These are phyloP conservation scores for Caenorhabditis japonica DNA, from an alignment of 2,888 invertebrate species.

Conservation along the genomic window DNA sequence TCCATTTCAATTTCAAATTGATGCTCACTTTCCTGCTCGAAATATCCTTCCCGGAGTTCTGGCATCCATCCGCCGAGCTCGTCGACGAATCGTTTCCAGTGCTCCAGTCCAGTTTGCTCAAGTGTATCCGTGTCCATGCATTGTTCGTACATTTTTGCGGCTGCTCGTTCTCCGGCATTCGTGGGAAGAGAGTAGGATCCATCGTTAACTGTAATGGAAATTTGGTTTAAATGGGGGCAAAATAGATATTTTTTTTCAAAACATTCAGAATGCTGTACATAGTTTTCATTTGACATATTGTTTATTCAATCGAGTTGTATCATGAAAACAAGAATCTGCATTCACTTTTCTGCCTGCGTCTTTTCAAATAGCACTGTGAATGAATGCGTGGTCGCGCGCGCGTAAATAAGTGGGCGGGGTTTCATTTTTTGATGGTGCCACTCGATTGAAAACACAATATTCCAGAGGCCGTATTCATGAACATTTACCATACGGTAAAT, in stretches of 20 bases:
- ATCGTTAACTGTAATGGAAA: constrained; percentile 49
- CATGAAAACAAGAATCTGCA: too few species aligned
- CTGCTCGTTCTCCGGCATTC: constrained; percentile 53
- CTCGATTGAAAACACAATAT: too few species aligned
- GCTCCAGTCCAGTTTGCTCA: constrained; percentile 38
- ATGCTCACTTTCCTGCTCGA: constrained; percentile 30
- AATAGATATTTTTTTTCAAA: too few species aligned
- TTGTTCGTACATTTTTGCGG: constrained; percentile 54
- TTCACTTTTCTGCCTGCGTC: too few species aligned
- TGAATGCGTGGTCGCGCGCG: too few species aligned
- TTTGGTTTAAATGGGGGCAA: too few species aligned
- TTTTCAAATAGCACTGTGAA: too few species aligned
- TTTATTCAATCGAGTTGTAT: neutral
- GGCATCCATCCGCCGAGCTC: constrained; percentile 62
- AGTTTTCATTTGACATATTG: neutral
- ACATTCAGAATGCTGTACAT: too few species aligned
- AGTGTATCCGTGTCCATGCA: constrained; percentile 54
- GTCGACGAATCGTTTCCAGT: constrained; percentile 48
- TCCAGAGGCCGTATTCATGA: too few species aligned
- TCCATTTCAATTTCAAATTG: constrained; percentile 33
- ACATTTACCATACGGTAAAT: too few species aligned
- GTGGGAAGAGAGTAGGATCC: constrained; percentile 40
- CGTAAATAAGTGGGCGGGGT: too few species aligned
- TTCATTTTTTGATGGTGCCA: too few species aligned
- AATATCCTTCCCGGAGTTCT: constrained; percentile 26